Evolutionary conservation across 2,113 vertebrate genomes (phyloP).

Genomic region (Sylvilagus bachmani): DNA sequence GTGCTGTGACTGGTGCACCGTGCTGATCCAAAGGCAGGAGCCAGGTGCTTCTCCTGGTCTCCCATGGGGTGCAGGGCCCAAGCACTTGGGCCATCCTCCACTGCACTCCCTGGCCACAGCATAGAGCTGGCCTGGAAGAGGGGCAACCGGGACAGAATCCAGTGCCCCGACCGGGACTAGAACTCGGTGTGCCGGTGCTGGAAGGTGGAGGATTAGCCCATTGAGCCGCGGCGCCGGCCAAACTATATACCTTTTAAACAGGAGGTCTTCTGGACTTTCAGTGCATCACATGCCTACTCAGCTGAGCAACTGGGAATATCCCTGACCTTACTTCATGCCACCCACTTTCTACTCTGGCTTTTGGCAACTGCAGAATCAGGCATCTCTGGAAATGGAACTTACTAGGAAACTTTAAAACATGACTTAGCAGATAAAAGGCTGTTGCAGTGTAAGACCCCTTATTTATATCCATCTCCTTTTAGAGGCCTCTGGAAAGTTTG

Average conservation of each 20-base stretch:
- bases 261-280: neutral
- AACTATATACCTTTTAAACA: neutral
- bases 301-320: neutral
- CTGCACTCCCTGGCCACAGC: too few relatives aligned
- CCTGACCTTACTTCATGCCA: neutral
- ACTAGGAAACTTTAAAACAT: neutral
- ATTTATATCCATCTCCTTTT: neutral
- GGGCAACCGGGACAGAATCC: too few relatives aligned
- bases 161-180: too few relatives aligned
- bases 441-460: neutral
- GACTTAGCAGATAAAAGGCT: neutral
- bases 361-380: slow-evolving; percentile 16
- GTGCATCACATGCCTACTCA: neutral
- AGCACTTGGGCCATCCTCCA: too few relatives aligned
- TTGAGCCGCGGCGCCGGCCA: too few relatives aligned
- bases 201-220: too few relatives aligned
- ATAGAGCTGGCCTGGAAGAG: too few relatives aligned
- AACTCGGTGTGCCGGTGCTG: too few relatives aligned
- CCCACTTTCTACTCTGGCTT: neutral
- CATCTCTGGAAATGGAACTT: neutral
- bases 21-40: too few relatives aligned
- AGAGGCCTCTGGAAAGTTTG: neutral
- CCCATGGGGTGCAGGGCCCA: too few relatives aligned
- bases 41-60: too few relatives aligned
- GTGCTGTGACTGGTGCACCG: too few relatives aligned